Conservation (phyloP, 1,140 invertebrate genomes). For the Ceratosolen fusciceps region DNA sequence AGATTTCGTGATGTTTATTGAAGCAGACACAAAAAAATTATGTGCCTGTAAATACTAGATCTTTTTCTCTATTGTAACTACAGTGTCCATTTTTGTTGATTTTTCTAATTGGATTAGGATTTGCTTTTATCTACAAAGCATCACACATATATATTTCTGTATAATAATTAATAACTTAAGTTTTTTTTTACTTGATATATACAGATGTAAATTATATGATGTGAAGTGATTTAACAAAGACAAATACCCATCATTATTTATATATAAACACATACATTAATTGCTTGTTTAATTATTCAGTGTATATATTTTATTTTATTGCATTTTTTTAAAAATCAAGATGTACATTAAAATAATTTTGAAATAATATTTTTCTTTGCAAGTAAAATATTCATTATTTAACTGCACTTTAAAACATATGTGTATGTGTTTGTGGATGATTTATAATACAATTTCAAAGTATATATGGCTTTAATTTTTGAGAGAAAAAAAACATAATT, state of each 20-base stretch:
- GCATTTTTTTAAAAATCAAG: background rate
- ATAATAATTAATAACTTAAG: slow-evolving; percentile 34
- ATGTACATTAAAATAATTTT: background rate
- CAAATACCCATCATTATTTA: slow-evolving; percentile 23
- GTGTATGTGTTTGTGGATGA: no score
- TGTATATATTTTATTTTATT: slow-evolving; percentile 2
- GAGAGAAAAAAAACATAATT: no score
- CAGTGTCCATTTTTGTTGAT: slow-evolving; percentile 34
- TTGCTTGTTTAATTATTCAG: slow-evolving; percentile 16
- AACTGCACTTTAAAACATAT: no score
- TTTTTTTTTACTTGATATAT: slow-evolving; percentile 42
- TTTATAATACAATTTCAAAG: no score
- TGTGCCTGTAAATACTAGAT: background rate
- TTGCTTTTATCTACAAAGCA: slow-evolving; percentile 31
- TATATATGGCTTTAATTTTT: background rate
- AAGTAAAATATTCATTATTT: no score
- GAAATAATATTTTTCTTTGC: no score
- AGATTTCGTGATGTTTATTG: slow-evolving; percentile 11
- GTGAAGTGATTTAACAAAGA: slow-evolving; percentile 37
- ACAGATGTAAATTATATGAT: slow-evolving; percentile 31
- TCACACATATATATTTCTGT: slow-evolving; percentile 41
- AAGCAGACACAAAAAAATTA: background rate
- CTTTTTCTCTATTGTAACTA: slow-evolving; percentile 38
- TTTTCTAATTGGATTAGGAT: slow-evolving; percentile 27
- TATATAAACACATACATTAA: slow-evolving; percentile 5